Evolutionary conservation across 2,888 invertebrate genomes (phyloP).

Genomic region (Clanis bilineata): DNA sequence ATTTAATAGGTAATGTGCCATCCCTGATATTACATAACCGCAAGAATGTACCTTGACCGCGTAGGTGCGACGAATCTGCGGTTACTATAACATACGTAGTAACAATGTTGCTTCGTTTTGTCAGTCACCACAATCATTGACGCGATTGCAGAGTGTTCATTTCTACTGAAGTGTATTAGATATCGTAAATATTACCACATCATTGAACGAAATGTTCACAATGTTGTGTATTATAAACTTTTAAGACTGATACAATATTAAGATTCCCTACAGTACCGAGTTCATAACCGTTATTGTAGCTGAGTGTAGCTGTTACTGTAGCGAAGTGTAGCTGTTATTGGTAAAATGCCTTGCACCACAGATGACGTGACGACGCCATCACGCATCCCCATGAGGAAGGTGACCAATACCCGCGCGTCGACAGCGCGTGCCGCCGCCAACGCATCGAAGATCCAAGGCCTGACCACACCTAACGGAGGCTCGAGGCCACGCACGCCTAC

Average conservation of each 20-base stretch:
- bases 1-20: neutral
- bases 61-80: neutral
- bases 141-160: neutral
- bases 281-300: too few species aligned
- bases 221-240: too few species aligned
- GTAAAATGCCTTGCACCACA: constrained; percentile 40
- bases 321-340: neutral
- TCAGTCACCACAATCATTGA: neutral
- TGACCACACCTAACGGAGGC: constrained; percentile 82
- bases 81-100: neutral
- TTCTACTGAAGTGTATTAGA: constrained; percentile 2
- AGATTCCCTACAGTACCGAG: too few species aligned
- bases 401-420: constrained; percentile 82
- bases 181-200: too few species aligned
- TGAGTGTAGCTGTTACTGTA: neutral
- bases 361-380: constrained; percentile 89
- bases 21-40: neutral
- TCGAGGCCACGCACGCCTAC: constrained; percentile 89
- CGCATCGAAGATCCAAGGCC: constrained; percentile 80
- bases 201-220: too few species aligned
- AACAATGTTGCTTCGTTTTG: neutral
- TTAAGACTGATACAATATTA: too few species aligned
- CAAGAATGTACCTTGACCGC: neutral
- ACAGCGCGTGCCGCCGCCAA: constrained; percentile 82
- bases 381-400: constrained; percentile 90